Base-by-base conservation (phyloP, 2,113 vertebrate genomes). In the Xyrauchen texanus region DNA sequence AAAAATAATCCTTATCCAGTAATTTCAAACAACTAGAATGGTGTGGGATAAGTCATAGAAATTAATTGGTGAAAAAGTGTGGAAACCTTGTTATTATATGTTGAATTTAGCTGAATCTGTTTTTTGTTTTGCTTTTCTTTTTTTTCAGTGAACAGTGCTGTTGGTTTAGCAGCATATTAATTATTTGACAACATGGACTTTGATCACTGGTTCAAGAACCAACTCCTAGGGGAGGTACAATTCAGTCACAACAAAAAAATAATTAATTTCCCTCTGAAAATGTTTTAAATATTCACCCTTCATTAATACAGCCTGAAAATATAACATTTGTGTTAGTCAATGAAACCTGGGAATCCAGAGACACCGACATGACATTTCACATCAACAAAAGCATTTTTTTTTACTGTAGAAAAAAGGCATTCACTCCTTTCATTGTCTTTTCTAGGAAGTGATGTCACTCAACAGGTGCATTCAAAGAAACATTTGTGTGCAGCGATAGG, bases 171-270 rank as follows among this genome's bases (percentile, higher is more conserved):
- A 60, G 97, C 98, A 45, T 98, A 95, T 87, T 97, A 99, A 80
- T 92, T 99, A 1, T 99, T 98, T 90, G 98, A 99, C 90, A 98
- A 94, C 70, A 95, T 99, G 91, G 97, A 99, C 91, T 99, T 99
- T 89, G 96, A 98, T 92, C 94, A 95, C 80, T 99, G 97, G 97
- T 99, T 99, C 93, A 96, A 96, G 90, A 97, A 94, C 88, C 97
- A 98, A 34, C 94, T 99, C 16, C 92, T 98, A 78, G 94, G 93
- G 72, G 97, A 98, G 87, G 91, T 99, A 10, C 96, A 98, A 89
- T 94, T 98, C 87, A 92, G 83, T 88, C 95, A 99, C 90, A 92
- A 96, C 92, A 98, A 96, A 97, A 64, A 74, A 21, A 4, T 13
- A 8, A 44, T 42, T 45, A 10, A 61, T 44, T 21, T 65, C 49